Conservation (phyloP, 2,888 invertebrate species). For the Ganaspis brasiliensis region DNA sequence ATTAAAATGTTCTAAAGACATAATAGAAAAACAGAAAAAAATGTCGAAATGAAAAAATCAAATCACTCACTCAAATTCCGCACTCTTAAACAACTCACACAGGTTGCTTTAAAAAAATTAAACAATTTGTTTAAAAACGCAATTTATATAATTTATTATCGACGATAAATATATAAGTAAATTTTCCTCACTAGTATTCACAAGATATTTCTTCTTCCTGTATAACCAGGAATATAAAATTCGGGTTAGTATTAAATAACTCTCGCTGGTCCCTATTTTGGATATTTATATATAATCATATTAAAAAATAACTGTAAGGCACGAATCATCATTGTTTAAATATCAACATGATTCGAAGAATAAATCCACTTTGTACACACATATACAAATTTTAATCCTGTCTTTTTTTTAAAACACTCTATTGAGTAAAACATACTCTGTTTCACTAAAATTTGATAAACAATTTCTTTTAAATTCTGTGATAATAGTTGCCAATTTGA, state of each 20-base stretch:
- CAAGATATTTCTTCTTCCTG: slow-evolving; percentile 68
- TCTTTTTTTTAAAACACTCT: slow-evolving; percentile 13
- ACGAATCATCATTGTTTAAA: slow-evolving; percentile 25
- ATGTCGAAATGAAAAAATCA: too few relatives aligned
- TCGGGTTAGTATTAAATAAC: slow-evolving; percentile 34
- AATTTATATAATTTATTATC: slow-evolving; percentile 57
- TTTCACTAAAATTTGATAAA: background rate
- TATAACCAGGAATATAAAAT: slow-evolving; percentile 73
- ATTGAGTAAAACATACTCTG: background rate
- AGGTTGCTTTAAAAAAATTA: slow-evolving; percentile 42
- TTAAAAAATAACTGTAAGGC: slow-evolving; percentile 21
- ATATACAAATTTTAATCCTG: background rate
- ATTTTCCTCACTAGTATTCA: slow-evolving; percentile 40
- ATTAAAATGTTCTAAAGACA: background rate
- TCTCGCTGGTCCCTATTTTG: slow-evolving; percentile 12
- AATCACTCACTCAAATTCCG: background rate
- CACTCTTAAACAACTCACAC: background rate
- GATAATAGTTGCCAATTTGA: slow-evolving; percentile 31
- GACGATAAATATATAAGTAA: slow-evolving; percentile 33
- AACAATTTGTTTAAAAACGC: slow-evolving; percentile 31
- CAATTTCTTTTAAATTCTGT: background rate
- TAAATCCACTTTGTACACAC: background rate
- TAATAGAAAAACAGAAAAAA: background rate
- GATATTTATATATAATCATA: background rate
- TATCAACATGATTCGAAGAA: slow-evolving; percentile 4